Evolutionary conservation across 2,113 vertebrate genomes (phyloP), one percentile per base, ranked within the genome.

Genomic region (Barbus barbus): DNA sequence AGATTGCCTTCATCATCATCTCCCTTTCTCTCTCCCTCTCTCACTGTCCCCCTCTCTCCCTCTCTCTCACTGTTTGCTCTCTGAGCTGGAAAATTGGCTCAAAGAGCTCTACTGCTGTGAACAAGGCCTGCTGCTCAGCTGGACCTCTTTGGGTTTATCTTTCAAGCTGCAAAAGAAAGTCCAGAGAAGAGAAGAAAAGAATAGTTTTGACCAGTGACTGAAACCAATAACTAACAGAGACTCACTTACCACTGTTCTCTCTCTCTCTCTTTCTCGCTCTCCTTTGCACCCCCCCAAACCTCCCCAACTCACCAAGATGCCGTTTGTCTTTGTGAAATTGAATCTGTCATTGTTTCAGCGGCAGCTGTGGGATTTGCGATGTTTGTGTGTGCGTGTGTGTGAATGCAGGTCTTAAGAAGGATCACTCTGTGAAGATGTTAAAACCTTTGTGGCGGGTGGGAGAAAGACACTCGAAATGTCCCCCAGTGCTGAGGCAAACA

Each of bases 31-130:
- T 71, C 60, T 72, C 74, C 61, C 60, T 69, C 44, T 78, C 28
- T 75, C 61, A 51, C 81, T 90, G 86, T 89, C 87, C 87, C 91
- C 90, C 90, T 58, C 80, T 90, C 91, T 89, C 89, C 67, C 4
- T 90, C 90, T 88, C 91, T 81, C 91, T 92, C 91, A 92, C 92
- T 93, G 92, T 93, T 92, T 94, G 93, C 93, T 94, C 93, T 84
- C 91, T 95, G 93, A 94, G 93, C 92, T 94, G 94, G 93, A 94
- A 94, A 94, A 95, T 94, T 94, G 93, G 93, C 93, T 94, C 93
- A 93, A 94, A 95, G 94, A 93, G 93, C 92, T 91, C 78, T 91
- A 90, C 94, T 94, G 92, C 94, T 93, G 94, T 94, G 93, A 94
- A 95, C 93, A 94, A 95, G 94, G 92, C 92, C 93, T 92, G 93